Percentiles rank a stretch among this genome's conserved stretches.
These are phyloP conservation scores for Acanthis flammea DNA, from an alignment of 2,797 vertebrate species.

Conservation along the genomic window DNA sequence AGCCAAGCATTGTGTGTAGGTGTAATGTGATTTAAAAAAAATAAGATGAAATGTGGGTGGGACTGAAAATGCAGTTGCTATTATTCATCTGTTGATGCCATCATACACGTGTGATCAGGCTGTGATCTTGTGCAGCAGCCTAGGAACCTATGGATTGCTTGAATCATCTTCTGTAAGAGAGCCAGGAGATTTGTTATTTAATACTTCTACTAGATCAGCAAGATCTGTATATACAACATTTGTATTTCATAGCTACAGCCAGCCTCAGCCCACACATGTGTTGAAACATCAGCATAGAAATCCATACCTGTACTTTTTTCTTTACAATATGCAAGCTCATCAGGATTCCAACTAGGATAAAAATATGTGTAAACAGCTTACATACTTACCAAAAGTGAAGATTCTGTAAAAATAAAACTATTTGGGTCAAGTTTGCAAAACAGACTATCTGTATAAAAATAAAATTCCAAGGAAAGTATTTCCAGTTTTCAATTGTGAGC, in stretches of 20 bases:
- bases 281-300: slow-evolving; percentile 23
- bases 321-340: background rate
- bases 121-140: slow-evolving; percentile 4
- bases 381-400: background rate
- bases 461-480: background rate
- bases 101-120: background rate
- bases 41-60: slow-evolving; percentile 3
- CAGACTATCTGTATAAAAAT: background rate
- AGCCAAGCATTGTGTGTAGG: background rate
- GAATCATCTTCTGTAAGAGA: slow-evolving; percentile 4
- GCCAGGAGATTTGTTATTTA: background rate
- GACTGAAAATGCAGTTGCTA: slow-evolving; percentile 35
- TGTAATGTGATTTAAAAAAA: slow-evolving; percentile 4
- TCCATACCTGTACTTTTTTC: background rate
- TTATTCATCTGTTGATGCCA: slow-evolving; percentile 51
- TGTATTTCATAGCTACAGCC: background rate
- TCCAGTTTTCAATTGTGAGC: background rate
- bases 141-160: background rate
- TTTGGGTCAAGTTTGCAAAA: background rate
- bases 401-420: background rate
- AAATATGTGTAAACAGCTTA: background rate
- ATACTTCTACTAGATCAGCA: slow-evolving; percentile 12
- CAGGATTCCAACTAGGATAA: background rate
- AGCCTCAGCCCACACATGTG: background rate
- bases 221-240: background rate